Evolutionary conservation across 2,113 vertebrate genomes (phyloP).

Genomic region (Lampris incognitus): DNA sequence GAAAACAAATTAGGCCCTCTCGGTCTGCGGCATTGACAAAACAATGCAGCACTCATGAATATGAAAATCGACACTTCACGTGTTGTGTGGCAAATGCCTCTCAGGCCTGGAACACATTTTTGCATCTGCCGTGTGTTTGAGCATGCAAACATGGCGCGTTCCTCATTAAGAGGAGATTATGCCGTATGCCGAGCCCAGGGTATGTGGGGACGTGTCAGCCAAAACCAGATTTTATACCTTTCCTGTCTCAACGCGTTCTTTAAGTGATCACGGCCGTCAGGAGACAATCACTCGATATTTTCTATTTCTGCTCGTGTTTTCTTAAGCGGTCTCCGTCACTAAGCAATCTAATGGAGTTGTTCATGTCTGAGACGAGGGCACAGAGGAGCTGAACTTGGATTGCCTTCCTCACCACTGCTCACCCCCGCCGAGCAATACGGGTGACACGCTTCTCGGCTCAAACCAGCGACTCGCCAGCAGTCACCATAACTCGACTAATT

Average conservation of each 20-base stretch:
- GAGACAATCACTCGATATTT: no score
- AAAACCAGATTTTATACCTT: no score
- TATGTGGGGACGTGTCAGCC: no score
- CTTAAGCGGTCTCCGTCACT: no score
- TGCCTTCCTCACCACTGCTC: neutral
- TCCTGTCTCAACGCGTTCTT: no score
- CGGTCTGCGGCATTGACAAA: conserved; percentile 43
- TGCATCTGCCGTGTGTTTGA: neutral
- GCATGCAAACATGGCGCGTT: neutral
- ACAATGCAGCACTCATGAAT: conserved; percentile 58
- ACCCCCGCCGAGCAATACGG: neutral
- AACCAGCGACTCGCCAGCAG: neutral
- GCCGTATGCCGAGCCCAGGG: neutral
- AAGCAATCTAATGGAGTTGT: no score
- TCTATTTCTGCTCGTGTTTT: no score
- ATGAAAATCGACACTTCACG: conserved; percentile 40
- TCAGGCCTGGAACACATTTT: conserved; percentile 15
- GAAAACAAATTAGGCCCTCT: conserved; percentile 64
- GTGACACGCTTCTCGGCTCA: neutral
- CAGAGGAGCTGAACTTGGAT: neutral
- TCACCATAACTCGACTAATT: neutral
- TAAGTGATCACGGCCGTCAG: no score
- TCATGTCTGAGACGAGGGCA: no score
- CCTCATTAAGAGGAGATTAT: neutral
- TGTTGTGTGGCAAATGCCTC: conserved; percentile 7